Percentiles rank a stretch among this genome's conserved stretches.
Conservation (phyloP, 2,888 invertebrate species). For the Stenoptilia bipunctidactyla region DNA sequence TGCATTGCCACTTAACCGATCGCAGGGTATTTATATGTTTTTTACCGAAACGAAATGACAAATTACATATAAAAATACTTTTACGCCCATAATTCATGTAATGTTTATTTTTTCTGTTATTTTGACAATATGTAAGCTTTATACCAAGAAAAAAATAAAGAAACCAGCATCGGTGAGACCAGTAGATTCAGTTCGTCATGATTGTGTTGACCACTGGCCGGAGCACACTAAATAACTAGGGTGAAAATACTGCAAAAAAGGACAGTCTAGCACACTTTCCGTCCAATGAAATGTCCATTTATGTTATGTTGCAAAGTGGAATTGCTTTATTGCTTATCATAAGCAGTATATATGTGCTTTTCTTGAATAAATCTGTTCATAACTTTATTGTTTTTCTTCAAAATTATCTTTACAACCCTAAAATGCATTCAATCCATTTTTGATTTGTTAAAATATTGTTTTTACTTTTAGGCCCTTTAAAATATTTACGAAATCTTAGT, state of each 20-base stretch:
- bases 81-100: background rate
- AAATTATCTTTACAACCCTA: background rate
- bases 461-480: no score
- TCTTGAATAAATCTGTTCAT: no score
- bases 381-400: no score
- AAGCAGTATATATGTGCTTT: slow-evolving; percentile 1
- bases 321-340: slow-evolving; percentile 6
- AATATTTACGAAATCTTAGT: no score
- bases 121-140: slow-evolving; percentile 8
- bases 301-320: slow-evolving; percentile 11
- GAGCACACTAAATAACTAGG: slow-evolving; percentile 14
- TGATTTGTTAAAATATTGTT: no score
- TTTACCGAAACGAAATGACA: background rate
- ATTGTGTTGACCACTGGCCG: slow-evolving; percentile 16
- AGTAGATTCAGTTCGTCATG: slow-evolving; percentile 14
- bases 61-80: background rate
- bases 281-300: slow-evolving; percentile 11
- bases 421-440: no score
- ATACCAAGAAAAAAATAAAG: slow-evolving; percentile 11
- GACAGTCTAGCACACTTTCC: slow-evolving; percentile 16
- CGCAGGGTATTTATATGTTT: background rate
- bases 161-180: slow-evolving; percentile 15
- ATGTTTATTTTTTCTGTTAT: slow-evolving; percentile 6
- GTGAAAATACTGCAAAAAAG: slow-evolving; percentile 17
- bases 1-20: background rate